Percentiles rank a stretch among this genome's conserved stretches.
Evolutionary conservation across 2,797 vertebrate genomes (phyloP).

Genomic region (Alexandromys oeconomus): DNA sequence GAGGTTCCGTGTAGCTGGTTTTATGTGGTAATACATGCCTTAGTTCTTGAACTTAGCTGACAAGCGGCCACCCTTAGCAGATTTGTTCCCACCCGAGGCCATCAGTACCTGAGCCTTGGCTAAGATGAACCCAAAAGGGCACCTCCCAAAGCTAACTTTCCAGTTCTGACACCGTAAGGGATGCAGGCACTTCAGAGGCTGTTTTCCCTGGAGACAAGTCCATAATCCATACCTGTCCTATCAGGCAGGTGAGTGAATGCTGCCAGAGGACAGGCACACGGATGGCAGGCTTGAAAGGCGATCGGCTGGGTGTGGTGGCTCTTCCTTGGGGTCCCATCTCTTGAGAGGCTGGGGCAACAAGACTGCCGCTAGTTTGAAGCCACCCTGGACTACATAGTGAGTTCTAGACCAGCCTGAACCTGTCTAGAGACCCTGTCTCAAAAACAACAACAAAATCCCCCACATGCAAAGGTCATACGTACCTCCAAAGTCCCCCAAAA

Average conservation of each 20-base stretch:
- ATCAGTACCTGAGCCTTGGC: constrained; percentile 34
- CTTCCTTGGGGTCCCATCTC: neutral
- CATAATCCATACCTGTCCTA: neutral
- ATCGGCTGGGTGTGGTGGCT: neutral
- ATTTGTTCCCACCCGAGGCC: constrained; percentile 58
- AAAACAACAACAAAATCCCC: neutral
- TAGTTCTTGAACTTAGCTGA: neutral
- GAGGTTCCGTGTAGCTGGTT: too few relatives aligned
- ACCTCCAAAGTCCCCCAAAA: neutral
- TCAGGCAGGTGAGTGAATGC: neutral
- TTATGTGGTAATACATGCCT: neutral
- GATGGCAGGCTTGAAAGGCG: too few relatives aligned
- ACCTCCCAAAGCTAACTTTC: constrained; percentile 40
- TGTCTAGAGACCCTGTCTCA: neutral
- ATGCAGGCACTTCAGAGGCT: neutral
- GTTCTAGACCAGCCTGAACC: neutral
- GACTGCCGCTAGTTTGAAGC: neutral
- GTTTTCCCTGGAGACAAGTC: constrained; percentile 37
- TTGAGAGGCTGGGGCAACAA: neutral
- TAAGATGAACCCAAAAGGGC: constrained; percentile 22
- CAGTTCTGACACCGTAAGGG: neutral
- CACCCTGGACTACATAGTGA: neutral
- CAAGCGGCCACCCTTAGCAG: neutral
- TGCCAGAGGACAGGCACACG: neutral
- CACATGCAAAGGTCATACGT: neutral